These are phyloP conservation scores for Trilocha varians DNA, from an alignment of 2,888 invertebrate species.

Conservation along the genomic window DNA sequence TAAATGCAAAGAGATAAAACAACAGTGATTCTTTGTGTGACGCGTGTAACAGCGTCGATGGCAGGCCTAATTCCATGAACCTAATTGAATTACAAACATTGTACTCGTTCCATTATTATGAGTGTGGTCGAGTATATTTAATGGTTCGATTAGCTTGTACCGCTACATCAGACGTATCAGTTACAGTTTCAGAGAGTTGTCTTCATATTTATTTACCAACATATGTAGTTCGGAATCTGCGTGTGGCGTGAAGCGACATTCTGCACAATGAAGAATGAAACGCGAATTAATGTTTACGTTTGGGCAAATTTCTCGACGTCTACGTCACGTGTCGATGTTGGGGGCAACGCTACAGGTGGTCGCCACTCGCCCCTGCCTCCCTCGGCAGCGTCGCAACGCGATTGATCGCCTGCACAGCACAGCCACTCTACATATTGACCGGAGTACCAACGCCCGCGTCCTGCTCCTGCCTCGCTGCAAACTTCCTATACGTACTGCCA, in stretches of 20 bases:
- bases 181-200: slow-evolving; percentile 22
- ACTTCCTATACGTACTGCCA: slow-evolving; percentile 49
- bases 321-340: slow-evolving; percentile 68
- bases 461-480: slow-evolving; percentile 50
- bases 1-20: background rate
- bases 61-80: slow-evolving; percentile 39
- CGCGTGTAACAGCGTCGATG: background rate
- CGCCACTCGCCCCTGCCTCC: slow-evolving; percentile 19
- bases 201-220: slow-evolving; percentile 65
- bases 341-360: slow-evolving; percentile 60
- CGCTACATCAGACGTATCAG: slow-evolving; percentile 18
- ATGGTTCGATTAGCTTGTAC: slow-evolving; percentile 3
- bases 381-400: slow-evolving; percentile 45
- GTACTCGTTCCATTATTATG: slow-evolving; percentile 20
- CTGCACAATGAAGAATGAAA: slow-evolving; percentile 70
- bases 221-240: slow-evolving; percentile 55
- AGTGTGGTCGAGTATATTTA: background rate
- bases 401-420: slow-evolving; percentile 67
- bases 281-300: slow-evolving; percentile 73
- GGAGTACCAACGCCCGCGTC: slow-evolving; percentile 62
- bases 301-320: slow-evolving; percentile 68
- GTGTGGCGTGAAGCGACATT: slow-evolving; percentile 59
- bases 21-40: background rate
- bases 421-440: slow-evolving; percentile 72
- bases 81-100: slow-evolving; percentile 53